Conservation (phyloP, 2,888 invertebrate genomes). For the Euzetes globulus region DNA sequence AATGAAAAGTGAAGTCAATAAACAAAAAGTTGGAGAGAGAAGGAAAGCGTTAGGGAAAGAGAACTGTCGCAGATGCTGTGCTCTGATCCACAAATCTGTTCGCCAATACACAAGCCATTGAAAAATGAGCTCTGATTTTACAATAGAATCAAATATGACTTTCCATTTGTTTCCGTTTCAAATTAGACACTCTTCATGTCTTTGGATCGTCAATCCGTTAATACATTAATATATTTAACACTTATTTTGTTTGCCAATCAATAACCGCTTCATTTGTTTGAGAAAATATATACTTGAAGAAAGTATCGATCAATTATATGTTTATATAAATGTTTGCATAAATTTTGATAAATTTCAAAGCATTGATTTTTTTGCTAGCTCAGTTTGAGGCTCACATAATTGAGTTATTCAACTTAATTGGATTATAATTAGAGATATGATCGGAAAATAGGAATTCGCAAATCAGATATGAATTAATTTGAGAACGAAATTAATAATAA, state of each 20-base stretch:
- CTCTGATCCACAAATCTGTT: conserved; percentile 4
- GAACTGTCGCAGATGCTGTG: neutral
- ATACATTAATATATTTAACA: neutral
- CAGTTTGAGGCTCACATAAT: too few species aligned
- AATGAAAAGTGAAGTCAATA: neutral
- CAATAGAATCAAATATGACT: conserved; percentile 17
- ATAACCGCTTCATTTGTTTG: neutral
- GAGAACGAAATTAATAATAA: neutral
- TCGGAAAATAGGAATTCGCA: neutral
- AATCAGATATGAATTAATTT: neutral
- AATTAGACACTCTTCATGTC: conserved; percentile 13
- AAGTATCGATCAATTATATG: too few species aligned
- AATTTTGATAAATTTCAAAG: too few species aligned
- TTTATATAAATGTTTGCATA: too few species aligned
- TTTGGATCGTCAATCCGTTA: neutral
- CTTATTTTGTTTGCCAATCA: neutral
- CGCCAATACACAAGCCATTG: neutral
- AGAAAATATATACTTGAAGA: neutral
- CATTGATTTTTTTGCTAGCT: too few species aligned
- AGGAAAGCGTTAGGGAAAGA: conserved; percentile 2
- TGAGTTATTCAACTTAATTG: too few species aligned
- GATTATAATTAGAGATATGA: too few species aligned
- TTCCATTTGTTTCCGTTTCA: conserved; percentile 12
- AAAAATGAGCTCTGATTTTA: conserved; percentile 6
- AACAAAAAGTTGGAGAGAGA: neutral